These are phyloP conservation scores for Salarias fasciatus DNA, from an alignment of 2,797 vertebrate genomes.

Conservation along the genomic window DNA sequence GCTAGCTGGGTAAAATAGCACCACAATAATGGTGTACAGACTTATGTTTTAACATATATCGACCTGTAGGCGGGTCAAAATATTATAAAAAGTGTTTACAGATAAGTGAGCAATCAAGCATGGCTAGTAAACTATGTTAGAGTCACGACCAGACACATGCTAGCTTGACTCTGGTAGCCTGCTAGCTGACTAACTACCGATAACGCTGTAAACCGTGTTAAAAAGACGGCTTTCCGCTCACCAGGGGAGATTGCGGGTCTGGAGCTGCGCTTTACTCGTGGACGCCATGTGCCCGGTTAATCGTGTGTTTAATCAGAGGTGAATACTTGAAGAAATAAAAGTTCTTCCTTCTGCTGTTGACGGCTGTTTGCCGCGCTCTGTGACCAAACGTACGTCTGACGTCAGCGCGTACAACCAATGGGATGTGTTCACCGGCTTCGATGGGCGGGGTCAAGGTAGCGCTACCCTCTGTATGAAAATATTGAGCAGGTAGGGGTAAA, in stretches of 20 bases:
- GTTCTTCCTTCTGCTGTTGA: neutral
- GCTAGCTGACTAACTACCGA: constrained; percentile 23
- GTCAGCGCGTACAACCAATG: constrained; percentile 71
- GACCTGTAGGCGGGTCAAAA: too few species aligned
- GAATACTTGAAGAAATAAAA: neutral
- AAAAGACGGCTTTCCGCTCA: constrained; percentile 65
- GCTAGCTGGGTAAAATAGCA: too few species aligned
- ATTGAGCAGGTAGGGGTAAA: neutral
- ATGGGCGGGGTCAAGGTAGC: constrained; percentile 29
- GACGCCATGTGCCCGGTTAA: constrained; percentile 76
- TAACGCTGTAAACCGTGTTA: neutral
- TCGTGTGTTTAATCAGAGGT: neutral
- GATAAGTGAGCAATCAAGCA: too few species aligned
- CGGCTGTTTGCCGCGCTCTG: constrained; percentile 76
- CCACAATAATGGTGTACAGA: too few species aligned
- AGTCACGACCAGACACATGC: too few species aligned
- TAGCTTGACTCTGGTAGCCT: too few species aligned
- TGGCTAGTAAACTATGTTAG: too few species aligned
- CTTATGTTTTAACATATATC: too few species aligned
- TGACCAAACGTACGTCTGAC: constrained; percentile 26
- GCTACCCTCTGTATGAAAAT: constrained; percentile 1
- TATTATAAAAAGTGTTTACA: too few species aligned
- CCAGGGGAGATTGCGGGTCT: constrained; percentile 89
- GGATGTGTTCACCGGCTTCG: rapidly evolving
- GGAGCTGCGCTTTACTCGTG: constrained; percentile 54